phyloP scores from a whole-genome alignment of 2,888 invertebrate species.

The Schizaphis graminum region DNA sequence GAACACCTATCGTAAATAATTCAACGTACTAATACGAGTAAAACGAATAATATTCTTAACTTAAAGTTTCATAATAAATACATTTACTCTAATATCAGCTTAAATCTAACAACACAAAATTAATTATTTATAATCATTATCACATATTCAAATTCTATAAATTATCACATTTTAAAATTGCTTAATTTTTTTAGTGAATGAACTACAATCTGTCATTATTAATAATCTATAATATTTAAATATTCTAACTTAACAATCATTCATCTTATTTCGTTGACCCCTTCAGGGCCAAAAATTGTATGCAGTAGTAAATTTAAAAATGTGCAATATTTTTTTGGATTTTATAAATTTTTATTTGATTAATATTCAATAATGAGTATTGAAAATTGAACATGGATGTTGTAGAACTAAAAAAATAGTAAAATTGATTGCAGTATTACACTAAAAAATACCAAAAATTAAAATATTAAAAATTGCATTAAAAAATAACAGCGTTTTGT shows the following conservation, averaged over 20 bases:
- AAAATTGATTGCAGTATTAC: too few species aligned
- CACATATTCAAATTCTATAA: neutral
- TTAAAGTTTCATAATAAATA: neutral
- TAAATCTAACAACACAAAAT: neutral
- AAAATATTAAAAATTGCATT: too few species aligned
- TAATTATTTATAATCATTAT: neutral
- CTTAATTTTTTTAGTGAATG: neutral
- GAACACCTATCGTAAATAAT: neutral
- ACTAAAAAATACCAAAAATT: too few species aligned
- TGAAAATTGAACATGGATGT: too few species aligned
- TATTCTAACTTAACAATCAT: neutral
- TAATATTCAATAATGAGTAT: too few species aligned
- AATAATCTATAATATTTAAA: neutral
- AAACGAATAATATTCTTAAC: neutral
- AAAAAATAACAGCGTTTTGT: too few species aligned
- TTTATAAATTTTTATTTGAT: too few species aligned
- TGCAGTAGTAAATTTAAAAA: too few species aligned
- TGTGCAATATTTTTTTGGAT: too few species aligned
- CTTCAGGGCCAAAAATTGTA: too few species aligned
- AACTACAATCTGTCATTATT: neutral
- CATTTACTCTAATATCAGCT: neutral
- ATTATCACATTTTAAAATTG: neutral
- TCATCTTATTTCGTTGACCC: neutral
- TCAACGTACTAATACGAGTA: neutral
- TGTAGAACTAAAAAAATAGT: too few species aligned